A percentile compares a stretch with the other conserved stretches of the same genome.
phyloP scores from a whole-genome alignment of 2,113 vertebrate genomes.

The Glareola pratincola region DNA sequence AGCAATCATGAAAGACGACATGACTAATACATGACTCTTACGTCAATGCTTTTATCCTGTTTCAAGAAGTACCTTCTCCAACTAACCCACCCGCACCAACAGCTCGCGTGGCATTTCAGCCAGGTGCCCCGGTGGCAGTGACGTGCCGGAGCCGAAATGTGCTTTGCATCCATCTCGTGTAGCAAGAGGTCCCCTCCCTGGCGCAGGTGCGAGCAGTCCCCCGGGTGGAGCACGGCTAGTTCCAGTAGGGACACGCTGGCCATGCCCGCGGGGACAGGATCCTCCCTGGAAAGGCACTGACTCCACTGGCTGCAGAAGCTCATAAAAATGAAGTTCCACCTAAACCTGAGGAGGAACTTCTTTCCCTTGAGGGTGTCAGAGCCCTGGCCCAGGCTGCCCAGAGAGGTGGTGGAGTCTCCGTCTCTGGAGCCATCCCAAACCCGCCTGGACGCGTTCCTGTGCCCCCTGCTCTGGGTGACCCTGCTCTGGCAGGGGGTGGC shows the following conservation, averaged over 20 bases:
- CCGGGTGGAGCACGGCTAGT: background rate
- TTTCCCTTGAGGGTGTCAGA: no score
- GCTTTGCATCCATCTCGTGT: background rate
- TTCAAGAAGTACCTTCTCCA: background rate
- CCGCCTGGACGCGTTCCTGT: no score
- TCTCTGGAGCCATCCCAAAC: no score
- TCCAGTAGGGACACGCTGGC: background rate
- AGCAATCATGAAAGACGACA: background rate
- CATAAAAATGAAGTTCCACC: background rate
- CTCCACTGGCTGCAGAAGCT: background rate
- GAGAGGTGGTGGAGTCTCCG: no score
- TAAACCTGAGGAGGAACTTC: no score
- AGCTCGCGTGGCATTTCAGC: background rate
- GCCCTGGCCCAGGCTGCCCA: no score
- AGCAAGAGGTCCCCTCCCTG: background rate
- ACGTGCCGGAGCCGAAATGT: fast-evolving
- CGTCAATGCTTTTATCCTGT: background rate
- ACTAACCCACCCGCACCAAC: background rate
- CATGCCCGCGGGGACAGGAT: background rate
- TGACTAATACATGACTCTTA: background rate
- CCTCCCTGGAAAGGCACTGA: background rate
- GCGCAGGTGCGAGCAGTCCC: background rate
- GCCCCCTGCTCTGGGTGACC: no score
- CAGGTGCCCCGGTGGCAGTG: background rate
- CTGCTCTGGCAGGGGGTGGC: no score